Percentiles rank a stretch among this genome's conserved stretches.
Evolutionary conservation across 2,888 invertebrate species (phyloP).

Genomic region (Teleogryllus oceanicus): DNA sequence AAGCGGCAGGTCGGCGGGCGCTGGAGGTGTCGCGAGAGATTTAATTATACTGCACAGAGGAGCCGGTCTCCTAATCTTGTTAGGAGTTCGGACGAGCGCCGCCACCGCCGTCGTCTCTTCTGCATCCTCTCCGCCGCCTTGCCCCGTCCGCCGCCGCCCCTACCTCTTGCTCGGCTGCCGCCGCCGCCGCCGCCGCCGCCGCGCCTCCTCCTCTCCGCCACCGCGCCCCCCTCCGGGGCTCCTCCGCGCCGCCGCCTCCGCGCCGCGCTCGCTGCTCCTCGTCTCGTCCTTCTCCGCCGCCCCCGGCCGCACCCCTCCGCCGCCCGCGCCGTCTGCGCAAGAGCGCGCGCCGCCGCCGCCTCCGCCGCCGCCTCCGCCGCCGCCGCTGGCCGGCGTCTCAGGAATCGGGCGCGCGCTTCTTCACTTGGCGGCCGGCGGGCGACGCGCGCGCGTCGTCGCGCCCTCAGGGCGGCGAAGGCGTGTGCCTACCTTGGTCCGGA

Average conservation of each 20-base stretch:
- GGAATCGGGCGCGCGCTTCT: slow-evolving; percentile 4
- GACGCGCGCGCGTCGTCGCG: not conserved
- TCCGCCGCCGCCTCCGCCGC: not conserved
- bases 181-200: not conserved
- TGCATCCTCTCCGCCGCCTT: not conserved
- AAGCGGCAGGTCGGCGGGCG: slow-evolving; percentile 18
- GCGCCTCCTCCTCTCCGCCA: not conserved
- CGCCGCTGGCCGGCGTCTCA: slow-evolving; percentile 1
- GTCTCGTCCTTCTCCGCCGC: slow-evolving; percentile 18
- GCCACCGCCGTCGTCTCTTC: not conserved
- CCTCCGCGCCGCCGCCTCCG: not conserved
- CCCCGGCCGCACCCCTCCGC: slow-evolving; percentile 10
- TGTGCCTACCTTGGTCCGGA: not conserved
- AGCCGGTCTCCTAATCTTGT: slow-evolving; percentile 7
- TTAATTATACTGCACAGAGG: slow-evolving; percentile 18
- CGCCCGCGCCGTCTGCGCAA: slow-evolving; percentile 1
- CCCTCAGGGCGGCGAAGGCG: not conserved
- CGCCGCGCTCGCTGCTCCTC: slow-evolving; percentile 1
- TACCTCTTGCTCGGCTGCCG: not conserved
- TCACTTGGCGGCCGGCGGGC: slow-evolving; percentile 9
- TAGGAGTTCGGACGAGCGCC: not conserved
- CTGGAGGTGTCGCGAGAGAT: slow-evolving; percentile 9
- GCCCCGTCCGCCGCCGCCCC: not conserved
- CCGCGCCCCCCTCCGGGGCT: not conserved
- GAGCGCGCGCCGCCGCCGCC: slow-evolving; percentile 4